Base-by-base conservation (phyloP, 2,888 invertebrate genomes). In the Nephrotoma guestfalica region DNA sequence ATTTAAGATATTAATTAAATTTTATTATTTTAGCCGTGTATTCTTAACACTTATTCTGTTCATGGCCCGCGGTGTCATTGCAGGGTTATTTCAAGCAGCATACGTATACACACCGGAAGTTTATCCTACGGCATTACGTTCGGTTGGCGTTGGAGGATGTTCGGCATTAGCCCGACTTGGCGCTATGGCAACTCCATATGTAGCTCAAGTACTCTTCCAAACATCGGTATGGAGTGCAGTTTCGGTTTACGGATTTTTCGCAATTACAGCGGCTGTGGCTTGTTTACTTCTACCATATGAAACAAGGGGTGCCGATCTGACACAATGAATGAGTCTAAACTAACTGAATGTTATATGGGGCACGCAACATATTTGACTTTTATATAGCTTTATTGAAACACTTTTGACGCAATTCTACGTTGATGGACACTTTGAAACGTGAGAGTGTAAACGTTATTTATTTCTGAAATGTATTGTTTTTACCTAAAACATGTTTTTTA, bases 81-180 rank as follows among this genome's bases (percentile, higher is more conserved):
- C 98, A 30, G 98, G 98, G 0, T 95, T 98, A 1, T 98, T 98
- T 90, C 98, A 98, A 93, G 97, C 97, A 0, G 97, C 97, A 0
- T 98, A 98, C 90, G 97, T 98, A 5, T 98, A 98, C 90, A 98
- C 98, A 6, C 98, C 98, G 6, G 98, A 98, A 94, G 96, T 97
- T 4, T 98, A 98, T 90, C 98, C 98, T 0, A 97, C 97, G 0
- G 96, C 97, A 30, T 92, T 98, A 86, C 92, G 98, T 87, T 96
- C 98, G 1, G 95, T 97, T 5, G 98, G 98, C 0, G 96, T 98
- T n/a, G 98, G 98, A 6, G 96, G 96, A 0, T 97, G 97, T 90
- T 97, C 97, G 89, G 96, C 96, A 0, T 96, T 97, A 92, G 98
- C 98, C 0, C 92, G 98, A 83, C 93, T 98, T 9, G 98, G 98